Conservation (phyloP, 2,797 vertebrate genomes). For the Phylloscopus collybita region DNA sequence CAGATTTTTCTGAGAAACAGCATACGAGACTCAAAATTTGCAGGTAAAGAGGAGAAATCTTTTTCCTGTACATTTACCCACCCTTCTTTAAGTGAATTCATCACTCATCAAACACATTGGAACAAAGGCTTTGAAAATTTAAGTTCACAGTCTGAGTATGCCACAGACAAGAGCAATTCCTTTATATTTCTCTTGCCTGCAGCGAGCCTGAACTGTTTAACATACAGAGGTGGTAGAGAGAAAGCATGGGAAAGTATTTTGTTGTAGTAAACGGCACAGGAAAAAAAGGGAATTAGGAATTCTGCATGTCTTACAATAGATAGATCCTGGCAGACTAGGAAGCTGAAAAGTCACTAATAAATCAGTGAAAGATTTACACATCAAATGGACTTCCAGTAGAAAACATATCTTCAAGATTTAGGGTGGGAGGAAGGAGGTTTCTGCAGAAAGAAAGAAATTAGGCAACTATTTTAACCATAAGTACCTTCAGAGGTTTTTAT, state of each 20-base stretch:
- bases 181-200: not conserved
- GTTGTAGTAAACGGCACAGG: not conserved
- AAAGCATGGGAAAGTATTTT: not conserved
- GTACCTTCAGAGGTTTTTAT: not conserved
- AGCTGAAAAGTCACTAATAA: not conserved
- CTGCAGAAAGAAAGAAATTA: not conserved
- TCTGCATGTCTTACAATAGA: not conserved
- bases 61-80: not conserved
- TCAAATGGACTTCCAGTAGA: not conserved
- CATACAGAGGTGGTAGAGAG: not conserved
- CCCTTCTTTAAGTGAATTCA: not conserved
- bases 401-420: not conserved
- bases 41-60: not conserved
- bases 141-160: not conserved
- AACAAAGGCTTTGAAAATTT: slow-evolving; percentile 1
- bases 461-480: not conserved
- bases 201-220: not conserved
- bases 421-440: not conserved
- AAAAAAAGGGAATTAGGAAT: not conserved
- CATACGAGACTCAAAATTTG: not conserved
- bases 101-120: not conserved
- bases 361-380: not conserved
- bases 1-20: not conserved
- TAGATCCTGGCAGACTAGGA: not conserved
- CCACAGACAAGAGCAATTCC: not conserved